Evolutionary conservation across 1,140 invertebrate species (phyloP).

Genomic region (Charaxes varanes): DNA sequence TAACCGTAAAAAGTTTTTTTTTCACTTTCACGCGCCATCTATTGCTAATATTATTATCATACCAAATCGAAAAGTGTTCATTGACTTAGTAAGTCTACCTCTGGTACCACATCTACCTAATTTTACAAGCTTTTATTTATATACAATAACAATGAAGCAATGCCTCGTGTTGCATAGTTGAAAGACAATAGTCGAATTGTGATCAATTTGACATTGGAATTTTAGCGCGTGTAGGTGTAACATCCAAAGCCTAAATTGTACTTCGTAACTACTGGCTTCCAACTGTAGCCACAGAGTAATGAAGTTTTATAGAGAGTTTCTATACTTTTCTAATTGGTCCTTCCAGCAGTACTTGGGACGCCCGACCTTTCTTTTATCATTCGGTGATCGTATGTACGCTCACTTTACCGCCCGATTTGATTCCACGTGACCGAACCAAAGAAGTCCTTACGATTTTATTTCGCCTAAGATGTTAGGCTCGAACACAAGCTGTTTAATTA

Average conservation of each 20-base stretch:
- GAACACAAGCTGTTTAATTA: no score
- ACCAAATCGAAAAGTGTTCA: no score
- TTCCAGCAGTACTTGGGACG: no score
- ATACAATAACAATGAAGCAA: conserved; percentile 1
- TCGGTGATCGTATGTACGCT: background rate
- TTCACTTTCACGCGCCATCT: no score
- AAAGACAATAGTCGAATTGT: conserved; percentile 24
- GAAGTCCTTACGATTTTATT: no score
- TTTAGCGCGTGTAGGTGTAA: conserved; percentile 27
- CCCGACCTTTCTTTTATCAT: background rate
- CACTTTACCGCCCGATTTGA: no score
- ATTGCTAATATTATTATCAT: no score
- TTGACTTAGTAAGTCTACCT: no score
- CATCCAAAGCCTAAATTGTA: conserved; percentile 32
- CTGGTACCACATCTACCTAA: no score
- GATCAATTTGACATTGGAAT: conserved; percentile 33
- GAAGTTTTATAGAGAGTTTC: background rate
- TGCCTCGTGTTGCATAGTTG: background rate
- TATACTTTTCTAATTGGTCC: background rate
- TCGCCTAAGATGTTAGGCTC: no score
- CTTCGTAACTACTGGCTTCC: conserved; percentile 22
- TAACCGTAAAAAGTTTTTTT: no score
- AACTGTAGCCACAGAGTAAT: conserved; percentile 14
- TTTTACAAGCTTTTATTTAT: background rate
- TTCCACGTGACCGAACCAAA: no score